These are phyloP conservation scores for Nansenia antarctica DNA, from an alignment of 2,113 vertebrate genomes.

Conservation along the genomic window DNA sequence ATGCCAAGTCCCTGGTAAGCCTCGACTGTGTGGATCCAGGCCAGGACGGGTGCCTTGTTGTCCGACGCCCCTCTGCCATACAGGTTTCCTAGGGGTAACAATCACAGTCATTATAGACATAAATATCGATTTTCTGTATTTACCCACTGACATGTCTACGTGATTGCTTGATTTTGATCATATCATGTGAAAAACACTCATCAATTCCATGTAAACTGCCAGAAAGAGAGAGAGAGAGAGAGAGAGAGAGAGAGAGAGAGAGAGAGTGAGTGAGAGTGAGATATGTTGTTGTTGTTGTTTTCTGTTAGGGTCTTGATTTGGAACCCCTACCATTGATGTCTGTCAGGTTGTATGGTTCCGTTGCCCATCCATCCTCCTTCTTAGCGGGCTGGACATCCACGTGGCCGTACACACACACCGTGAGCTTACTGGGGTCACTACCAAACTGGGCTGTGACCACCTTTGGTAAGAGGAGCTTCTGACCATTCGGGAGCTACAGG, in stretches of 20 bases:
- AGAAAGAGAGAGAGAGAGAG: too few relatives aligned
- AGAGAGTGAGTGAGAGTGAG: too few relatives aligned
- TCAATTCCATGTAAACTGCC: too few relatives aligned
- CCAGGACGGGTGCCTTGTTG: constrained; percentile 83
- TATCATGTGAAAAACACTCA: too few relatives aligned
- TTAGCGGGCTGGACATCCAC: constrained; percentile 90
- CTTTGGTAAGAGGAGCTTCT: constrained; percentile 78
- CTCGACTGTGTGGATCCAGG: constrained; percentile 80
- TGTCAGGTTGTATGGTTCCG: constrained; percentile 82
- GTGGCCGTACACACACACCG: constrained; percentile 89
- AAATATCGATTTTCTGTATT: neutral
- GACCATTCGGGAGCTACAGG: constrained; percentile 75
- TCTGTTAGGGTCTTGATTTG: too few relatives aligned
- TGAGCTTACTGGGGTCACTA: constrained; percentile 76
- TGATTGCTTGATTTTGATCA: neutral
- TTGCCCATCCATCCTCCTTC: constrained; percentile 85
- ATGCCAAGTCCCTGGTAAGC: constrained; percentile 72
- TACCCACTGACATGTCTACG: neutral
- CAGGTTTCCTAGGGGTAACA: constrained; percentile 69
- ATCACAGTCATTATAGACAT: neutral
- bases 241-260: too few relatives aligned
- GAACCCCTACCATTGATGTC: constrained; percentile 81
- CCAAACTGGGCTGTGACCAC: constrained; percentile 84
- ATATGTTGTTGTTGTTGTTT: too few relatives aligned
- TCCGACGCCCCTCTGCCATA: constrained; percentile 82